Conservation (phyloP, 1,140 invertebrate genomes). For the Drosophila bifasciata region DNA sequence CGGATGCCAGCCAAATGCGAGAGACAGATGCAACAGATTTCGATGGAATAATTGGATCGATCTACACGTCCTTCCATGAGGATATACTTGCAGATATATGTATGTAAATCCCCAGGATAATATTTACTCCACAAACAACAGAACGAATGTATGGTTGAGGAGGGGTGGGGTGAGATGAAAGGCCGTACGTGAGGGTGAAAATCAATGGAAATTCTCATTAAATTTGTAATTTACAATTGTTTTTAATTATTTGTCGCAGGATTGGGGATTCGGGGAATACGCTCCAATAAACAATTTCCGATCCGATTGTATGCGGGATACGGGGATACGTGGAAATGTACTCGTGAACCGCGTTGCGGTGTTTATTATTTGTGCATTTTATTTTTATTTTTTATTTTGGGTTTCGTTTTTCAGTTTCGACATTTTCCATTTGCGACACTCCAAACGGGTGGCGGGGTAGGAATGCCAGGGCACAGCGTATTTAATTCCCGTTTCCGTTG, state of each 20-base stretch:
- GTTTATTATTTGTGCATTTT: slow-evolving; percentile 6
- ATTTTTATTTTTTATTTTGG: neutral
- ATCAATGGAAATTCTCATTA: slow-evolving; percentile 33
- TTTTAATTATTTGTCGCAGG: slow-evolving; percentile 35
- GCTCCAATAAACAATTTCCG: slow-evolving; percentile 7
- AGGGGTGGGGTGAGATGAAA: too few species aligned
- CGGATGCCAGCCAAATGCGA: too few species aligned
- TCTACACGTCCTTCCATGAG: neutral
- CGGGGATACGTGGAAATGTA: neutral
- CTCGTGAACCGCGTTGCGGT: neutral
- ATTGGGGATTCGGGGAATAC: neutral
- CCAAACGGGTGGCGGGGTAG: neutral
- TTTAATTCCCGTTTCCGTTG: slow-evolving; percentile 52
- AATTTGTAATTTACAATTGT: slow-evolving; percentile 46
- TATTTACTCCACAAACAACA: slow-evolving; percentile 25
- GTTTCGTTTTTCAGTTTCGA: slow-evolving; percentile 7
- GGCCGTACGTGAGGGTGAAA: neutral
- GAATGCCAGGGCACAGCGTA: slow-evolving; percentile 29
- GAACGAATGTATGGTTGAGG: neutral
- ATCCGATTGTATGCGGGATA: slow-evolving; percentile 23
- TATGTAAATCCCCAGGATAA: slow-evolving; percentile 12
- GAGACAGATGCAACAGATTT: too few species aligned
- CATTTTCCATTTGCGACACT: slow-evolving; percentile 3
- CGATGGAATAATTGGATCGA: too few species aligned
- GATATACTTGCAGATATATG: slow-evolving; percentile 9